Percentiles rank a stretch among this genome's conserved stretches.
Conservation (phyloP, 2,888 invertebrate species). For the Dynastes hyllus region DNA sequence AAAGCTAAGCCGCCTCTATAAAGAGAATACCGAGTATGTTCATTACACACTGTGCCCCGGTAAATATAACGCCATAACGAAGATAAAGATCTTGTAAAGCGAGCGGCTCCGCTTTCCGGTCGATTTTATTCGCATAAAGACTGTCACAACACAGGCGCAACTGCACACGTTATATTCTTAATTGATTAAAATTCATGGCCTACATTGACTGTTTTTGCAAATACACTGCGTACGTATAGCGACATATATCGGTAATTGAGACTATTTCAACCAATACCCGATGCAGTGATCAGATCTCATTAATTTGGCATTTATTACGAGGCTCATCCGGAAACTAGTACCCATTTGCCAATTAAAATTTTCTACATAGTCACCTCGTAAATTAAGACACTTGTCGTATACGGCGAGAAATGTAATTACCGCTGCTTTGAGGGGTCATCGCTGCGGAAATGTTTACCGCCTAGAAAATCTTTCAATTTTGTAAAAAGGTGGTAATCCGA, state of each 20-base stretch:
- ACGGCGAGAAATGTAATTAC: too few species aligned
- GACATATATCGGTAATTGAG: neutral
- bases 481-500: too few species aligned
- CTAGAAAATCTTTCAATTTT: too few species aligned
- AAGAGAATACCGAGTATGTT: too few species aligned
- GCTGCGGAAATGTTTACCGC: too few species aligned
- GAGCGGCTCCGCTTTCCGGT: constrained; percentile 3
- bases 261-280: constrained; percentile 8
- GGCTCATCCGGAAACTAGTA: too few species aligned
- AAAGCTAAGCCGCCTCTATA: too few species aligned
- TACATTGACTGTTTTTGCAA: constrained; percentile 10
- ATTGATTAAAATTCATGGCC: constrained; percentile 33
- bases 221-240: too few species aligned
- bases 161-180: constrained; percentile 3
- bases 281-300: neutral
- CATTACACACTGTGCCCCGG: neutral
- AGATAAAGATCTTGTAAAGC: constrained; percentile 7
- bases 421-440: too few species aligned
- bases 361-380: too few species aligned
- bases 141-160: constrained; percentile 4
- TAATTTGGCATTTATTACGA: neutral
- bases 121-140: constrained; percentile 7
- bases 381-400: too few species aligned
- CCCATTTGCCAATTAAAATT: too few species aligned
- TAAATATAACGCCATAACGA: constrained; percentile 3